Evolutionary conservation across 2,113 vertebrate species (phyloP), one percentile per base, ranked within the genome.

Genomic region (Notothenia rossii): DNA sequence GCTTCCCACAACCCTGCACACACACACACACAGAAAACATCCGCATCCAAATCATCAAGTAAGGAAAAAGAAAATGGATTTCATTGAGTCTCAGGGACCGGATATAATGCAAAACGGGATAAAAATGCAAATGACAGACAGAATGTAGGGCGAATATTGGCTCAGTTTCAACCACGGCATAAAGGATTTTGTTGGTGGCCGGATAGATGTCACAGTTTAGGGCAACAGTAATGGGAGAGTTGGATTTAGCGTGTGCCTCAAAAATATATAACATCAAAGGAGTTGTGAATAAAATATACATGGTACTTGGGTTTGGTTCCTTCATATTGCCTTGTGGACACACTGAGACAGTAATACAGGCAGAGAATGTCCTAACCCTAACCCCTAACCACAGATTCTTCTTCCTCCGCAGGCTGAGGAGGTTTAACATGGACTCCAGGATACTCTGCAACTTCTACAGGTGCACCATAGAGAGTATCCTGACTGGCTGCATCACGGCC

Each of bases 81-180:
- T 69, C 72, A 63, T 74, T 78, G 53, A 63, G 69, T 87, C 87
- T 77, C 29, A 11, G 49, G 51, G 71, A 84, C 53, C 61, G 15
- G 70, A 84, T 86, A 59, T 78, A 66, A 79, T 65, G 40, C 68
- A 58, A 81, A 72, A 40, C 8, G 43, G 13, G 25, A 20, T n/a
- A 65, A 8, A 18, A 73, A 76, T 70, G 59, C 55, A 88, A 88
- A 85, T 70, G 55, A 66, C 46, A 77, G 80, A 77, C 43, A 63
- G 70, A 76, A 84, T 81, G 70, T 87, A 81, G 81, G 78, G 45
- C 81, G 88, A 72, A 77, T 78, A 76, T 58, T 73, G 64, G 59
- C 81, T 88, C 46, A 70, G 77, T 56, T 69, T 63, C 62, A 60
- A 86, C 20, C 72, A 14, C 40, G 14, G 62, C 71, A 72, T 84